phyloP scores from a whole-genome alignment of 1,140 invertebrate species.

The Drosophila subobscura region DNA sequence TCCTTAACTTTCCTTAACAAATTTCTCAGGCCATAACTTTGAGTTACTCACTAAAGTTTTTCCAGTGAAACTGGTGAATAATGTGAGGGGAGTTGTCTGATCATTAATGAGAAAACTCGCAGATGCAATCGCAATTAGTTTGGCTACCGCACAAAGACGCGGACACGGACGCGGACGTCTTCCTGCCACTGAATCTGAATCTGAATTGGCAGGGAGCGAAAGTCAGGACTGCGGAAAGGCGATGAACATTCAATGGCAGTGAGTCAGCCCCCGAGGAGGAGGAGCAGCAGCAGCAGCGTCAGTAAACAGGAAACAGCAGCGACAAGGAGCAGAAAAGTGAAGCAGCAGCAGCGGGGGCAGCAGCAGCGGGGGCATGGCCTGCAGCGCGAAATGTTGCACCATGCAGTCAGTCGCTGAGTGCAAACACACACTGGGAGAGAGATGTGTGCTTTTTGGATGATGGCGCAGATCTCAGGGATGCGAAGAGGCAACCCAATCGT shows the following conservation, averaged over 20 bases:
- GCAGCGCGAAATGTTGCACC: slow-evolving; percentile 78
- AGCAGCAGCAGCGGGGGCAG: neutral
- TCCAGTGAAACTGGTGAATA: slow-evolving; percentile 46
- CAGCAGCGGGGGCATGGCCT: slow-evolving; percentile 16
- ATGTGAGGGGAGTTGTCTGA: slow-evolving; percentile 18
- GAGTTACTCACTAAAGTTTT: slow-evolving; percentile 43
- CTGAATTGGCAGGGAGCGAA: neutral
- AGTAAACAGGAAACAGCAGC: slow-evolving; percentile 59
- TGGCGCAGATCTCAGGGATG: slow-evolving; percentile 48
- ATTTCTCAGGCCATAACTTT: slow-evolving; percentile 23
- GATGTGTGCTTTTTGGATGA: slow-evolving; percentile 10
- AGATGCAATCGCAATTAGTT: slow-evolving; percentile 42
- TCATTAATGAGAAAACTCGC: slow-evolving; percentile 23
- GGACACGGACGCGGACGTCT: slow-evolving; percentile 3
- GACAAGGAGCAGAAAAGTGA: slow-evolving; percentile 7
- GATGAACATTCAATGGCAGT: slow-evolving; percentile 27
- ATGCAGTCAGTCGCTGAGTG: slow-evolving; percentile 17
- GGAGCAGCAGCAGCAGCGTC: slow-evolving; percentile 9
- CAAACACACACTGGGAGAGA: slow-evolving; percentile 7
- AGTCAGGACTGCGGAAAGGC: neutral
- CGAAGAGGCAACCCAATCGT: slow-evolving; percentile 45
- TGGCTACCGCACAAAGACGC: slow-evolving; percentile 31
- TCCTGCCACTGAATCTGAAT: slow-evolving; percentile 35
- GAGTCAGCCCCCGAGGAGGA: slow-evolving; percentile 45
- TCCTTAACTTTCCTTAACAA: slow-evolving; percentile 22